These are phyloP conservation scores for Andricus grossulariae DNA, from an alignment of 1,140 invertebrate genomes.

Conservation along the genomic window DNA sequence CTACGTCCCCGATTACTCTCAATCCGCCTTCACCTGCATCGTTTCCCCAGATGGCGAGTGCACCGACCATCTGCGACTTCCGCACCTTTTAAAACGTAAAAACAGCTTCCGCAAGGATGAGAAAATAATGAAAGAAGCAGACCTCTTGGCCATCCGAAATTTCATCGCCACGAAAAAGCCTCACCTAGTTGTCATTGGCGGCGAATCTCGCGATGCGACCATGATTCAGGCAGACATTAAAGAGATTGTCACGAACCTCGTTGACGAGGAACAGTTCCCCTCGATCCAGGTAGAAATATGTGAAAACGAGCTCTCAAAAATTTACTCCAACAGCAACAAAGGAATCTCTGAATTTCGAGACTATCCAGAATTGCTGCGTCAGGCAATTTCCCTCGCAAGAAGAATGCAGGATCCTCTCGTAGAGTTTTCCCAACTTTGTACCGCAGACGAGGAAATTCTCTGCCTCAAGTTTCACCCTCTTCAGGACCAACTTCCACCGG, in stretches of 20 bases:
- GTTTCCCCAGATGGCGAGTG: conserved; percentile 94
- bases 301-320: conserved; percentile 93
- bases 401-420: conserved; percentile 96
- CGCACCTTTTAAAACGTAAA: conserved; percentile 89
- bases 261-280: conserved; percentile 92
- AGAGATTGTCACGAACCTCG: conserved; percentile 84
- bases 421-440: conserved; percentile 97
- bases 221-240: conserved; percentile 92
- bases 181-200: conserved; percentile 93
- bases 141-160: conserved; percentile 87
- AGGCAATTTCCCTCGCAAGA: conserved; percentile 94
- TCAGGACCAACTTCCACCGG: conserved; percentile 86
- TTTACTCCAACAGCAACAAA: conserved; percentile 94
- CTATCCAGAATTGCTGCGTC: conserved; percentile 90
- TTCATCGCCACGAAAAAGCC: conserved; percentile 95
- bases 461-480: conserved; percentile 88
- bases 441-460: conserved; percentile 95
- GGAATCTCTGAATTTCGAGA: conserved; percentile 92
- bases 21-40: conserved; percentile 92
- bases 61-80: conserved; percentile 91
- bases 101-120: conserved; percentile 86
- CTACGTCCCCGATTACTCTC: conserved; percentile 90
- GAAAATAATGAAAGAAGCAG: conserved; percentile 85
- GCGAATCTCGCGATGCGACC: conserved; percentile 91
- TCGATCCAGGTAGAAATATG: conserved; percentile 92